A percentile compares a stretch with the other conserved stretches of the same genome.
Evolutionary conservation across 2,113 vertebrate genomes (phyloP).

Genomic region (Cyprinodon variegatus): DNA sequence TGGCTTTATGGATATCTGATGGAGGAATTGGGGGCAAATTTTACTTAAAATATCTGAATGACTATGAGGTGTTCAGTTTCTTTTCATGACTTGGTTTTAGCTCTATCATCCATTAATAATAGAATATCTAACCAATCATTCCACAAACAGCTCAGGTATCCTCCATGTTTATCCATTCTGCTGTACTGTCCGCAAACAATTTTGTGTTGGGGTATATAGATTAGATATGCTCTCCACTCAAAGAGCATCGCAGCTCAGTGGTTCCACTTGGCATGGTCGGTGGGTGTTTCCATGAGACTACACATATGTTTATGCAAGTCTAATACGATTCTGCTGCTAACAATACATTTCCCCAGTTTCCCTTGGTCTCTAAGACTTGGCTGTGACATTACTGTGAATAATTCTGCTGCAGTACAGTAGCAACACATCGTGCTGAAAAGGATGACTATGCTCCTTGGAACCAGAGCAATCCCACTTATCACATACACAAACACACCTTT

Average conservation of each 20-base stretch:
- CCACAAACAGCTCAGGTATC: conserved; percentile 33
- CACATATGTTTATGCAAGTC: conserved; percentile 33
- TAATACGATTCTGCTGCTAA: conserved; percentile 37
- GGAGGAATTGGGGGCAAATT: conserved; percentile 61
- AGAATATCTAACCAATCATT: conserved; percentile 44
- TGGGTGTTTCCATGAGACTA: not conserved
- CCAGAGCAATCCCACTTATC: not conserved
- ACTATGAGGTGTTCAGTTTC: conserved; percentile 48
- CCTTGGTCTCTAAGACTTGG: conserved; percentile 13
- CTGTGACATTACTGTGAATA: conserved; percentile 60
- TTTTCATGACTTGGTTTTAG: conserved; percentile 33
- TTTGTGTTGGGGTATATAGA: conserved; percentile 52
- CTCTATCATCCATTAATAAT: conserved; percentile 44
- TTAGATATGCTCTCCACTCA: conserved; percentile 59
- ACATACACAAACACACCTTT: conserved; percentile 5
- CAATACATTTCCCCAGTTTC: conserved; percentile 30
- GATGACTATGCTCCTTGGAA: not conserved
- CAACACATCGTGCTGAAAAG: conserved; percentile 35
- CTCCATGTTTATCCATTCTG: conserved; percentile 22
- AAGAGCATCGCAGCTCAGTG: conserved; percentile 41
- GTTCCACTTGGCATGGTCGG: conserved; percentile 10
- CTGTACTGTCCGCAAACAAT: conserved; percentile 5
- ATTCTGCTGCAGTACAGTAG: conserved; percentile 26
- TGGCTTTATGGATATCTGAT: conserved; percentile 58
- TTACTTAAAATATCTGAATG: conserved; percentile 45